Base-by-base conservation (phyloP, 2,797 vertebrate genomes). In the Pangasius mekongensis region DNA sequence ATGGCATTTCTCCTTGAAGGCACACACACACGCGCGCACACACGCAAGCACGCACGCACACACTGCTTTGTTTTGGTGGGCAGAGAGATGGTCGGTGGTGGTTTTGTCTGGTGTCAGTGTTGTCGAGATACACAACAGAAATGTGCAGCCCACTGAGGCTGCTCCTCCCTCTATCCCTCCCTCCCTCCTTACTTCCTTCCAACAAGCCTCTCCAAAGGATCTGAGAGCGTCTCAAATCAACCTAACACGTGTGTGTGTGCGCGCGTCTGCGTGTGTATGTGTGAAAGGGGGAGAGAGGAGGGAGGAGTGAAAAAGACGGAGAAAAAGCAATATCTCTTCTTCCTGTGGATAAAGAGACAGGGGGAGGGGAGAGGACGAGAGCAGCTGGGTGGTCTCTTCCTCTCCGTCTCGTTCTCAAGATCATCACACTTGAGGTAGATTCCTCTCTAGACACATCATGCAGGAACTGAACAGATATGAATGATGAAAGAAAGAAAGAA, bases 201-300 rank as follows among this genome's bases (percentile, higher is more conserved):
- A 67, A 82, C 64, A 91, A 95, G 91, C 89, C 92, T 94, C 94
- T 94, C 94, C 83, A 93, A 91, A 94, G 94, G 94, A 95, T 94
- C 93, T 94, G 89, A 95, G 94, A 94, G 90, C 89, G 88, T 92
- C 93, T 93, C 93, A 92, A 92, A 93, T 94, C 95, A 94, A 95
- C 94, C 93, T 91, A 93, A 96, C 95, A 95, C 93, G 78, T 74
- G 84, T 67, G 24, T 64, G 66, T 74, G 84, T 76, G 82, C 69
- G 80, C n/a, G 90, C 58, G 69, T 56, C 73, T 56, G 73, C n/a
- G 81, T 78, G 56, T 73, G 87, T 86, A 84, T 85, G 77, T 33
- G 89, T 86, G 18, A 86, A 71, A 30, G 80, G 87, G 64, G 3
- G 64, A 56, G 67, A 3, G 67, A 47, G 84, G 62, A 20, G 62